phyloP scores from a whole-genome alignment of 1,140 invertebrate genomes.

The Drosophila quadrilineata region DNA sequence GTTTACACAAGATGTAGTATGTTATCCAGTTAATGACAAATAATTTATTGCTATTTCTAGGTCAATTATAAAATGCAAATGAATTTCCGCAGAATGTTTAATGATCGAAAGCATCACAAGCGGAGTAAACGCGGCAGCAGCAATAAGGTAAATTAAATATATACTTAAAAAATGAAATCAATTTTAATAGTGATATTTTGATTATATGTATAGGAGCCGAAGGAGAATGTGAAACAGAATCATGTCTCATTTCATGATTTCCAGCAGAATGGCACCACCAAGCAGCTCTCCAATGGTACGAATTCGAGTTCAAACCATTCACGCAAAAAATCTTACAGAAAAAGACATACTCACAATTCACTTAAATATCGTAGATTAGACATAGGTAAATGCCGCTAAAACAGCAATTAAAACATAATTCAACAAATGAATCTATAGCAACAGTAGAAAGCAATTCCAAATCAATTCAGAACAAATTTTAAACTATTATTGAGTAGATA shows the following conservation, averaged over 20 bases:
- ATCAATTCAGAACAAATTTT: constrained; percentile 21
- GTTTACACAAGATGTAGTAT: not conserved
- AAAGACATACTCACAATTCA: constrained; percentile 82
- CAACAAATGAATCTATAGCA: constrained; percentile 23
- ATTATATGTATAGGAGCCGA: constrained; percentile 47
- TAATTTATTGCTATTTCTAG: constrained; percentile 57
- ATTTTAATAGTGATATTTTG: not conserved
- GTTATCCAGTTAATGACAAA: not conserved
- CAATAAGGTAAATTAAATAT: constrained; percentile 84
- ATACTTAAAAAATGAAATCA: not conserved
- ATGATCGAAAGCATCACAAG: constrained; percentile 91
- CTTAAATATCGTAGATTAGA: constrained; percentile 82
- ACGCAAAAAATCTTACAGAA: constrained; percentile 81
- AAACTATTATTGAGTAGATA: not conserved
- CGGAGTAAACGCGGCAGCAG: constrained; percentile 88
- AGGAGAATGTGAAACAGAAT: constrained; percentile 87
- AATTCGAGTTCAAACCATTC: constrained; percentile 82
- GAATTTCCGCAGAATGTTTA: constrained; percentile 92
- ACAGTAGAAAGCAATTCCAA: constrained; percentile 27
- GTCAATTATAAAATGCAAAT: constrained; percentile 96
- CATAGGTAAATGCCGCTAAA: constrained; percentile 80
- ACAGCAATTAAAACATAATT: constrained; percentile 33
- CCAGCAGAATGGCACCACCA: constrained; percentile 91
- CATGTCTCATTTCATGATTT: constrained; percentile 93
- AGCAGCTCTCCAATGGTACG: constrained; percentile 92